Base-by-base conservation (phyloP, 1,140 invertebrate species). In the Musca vetustissima region DNA sequence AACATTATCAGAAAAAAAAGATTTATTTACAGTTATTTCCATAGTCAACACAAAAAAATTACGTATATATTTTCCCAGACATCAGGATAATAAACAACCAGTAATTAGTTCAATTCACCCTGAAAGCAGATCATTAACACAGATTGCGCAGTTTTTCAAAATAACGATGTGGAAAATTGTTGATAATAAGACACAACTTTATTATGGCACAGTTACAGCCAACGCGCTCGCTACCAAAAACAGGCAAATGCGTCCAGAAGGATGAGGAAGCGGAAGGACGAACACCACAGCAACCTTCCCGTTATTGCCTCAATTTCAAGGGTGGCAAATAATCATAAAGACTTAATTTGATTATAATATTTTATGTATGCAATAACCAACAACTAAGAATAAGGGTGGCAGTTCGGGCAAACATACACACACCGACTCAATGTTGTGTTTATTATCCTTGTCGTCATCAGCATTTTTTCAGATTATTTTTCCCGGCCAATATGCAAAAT, bases 101-200 rank as follows among this genome's bases (percentile, higher is more conserved):
- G 36, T 8, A 8, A 9, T 43, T 13, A 57, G 24, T 57, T 24
- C 24, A 28, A 15, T 24, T 28, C 53, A 57, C 57, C 11, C 36
- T 43, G 36, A 1, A 2, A 7, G 36, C 6, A 11, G 36, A 61
- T 61, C 25, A 36, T 61, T 61, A 43, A 36, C 28, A 36, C n/a
- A 61, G 53, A 57, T 61, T 61, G n/a, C 17, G 11, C 36, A 28
- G 11, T 19, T 57, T 57, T n/a, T 21, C 57, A 61, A 61, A 61
- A 61, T 61, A 61, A 61, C 57, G 28, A 61, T 17, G 57, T 61
- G 57, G 57, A 61, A 61, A 61, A 61, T 61, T 61, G 57, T 61
- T 61, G 57, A 36, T 61, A 43, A 61, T 61, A 13, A 43, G 28
- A 61, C 57, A 61, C 57, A 61, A 24, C 28, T 36, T 43, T 19